Conservation (phyloP, 2,888 invertebrate species). For the Orchesellides sinensis region DNA sequence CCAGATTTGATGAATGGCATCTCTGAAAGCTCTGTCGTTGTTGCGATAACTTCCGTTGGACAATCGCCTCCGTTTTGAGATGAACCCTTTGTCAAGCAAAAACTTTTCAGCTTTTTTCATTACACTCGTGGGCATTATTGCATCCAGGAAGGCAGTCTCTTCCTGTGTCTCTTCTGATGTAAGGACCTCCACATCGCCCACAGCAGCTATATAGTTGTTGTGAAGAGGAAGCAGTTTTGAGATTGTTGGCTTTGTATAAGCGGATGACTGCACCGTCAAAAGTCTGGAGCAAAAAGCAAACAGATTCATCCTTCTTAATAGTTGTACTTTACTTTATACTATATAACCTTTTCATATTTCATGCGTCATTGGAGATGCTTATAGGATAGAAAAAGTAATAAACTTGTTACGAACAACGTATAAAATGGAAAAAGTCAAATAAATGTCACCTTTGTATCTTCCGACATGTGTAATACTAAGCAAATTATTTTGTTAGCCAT, state of each 20-base stretch:
- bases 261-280: slow-evolving; percentile 82
- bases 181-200: slow-evolving; percentile 85
- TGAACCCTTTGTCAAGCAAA: slow-evolving; percentile 80
- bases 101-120: slow-evolving; percentile 85
- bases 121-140: slow-evolving; percentile 86
- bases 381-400: background rate
- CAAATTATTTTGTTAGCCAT: background rate
- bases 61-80: slow-evolving; percentile 57
- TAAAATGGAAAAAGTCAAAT: background rate
- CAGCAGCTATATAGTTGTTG: slow-evolving; percentile 91
- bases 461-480: too few species aligned
- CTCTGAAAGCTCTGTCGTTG: slow-evolving; percentile 78
- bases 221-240: slow-evolving; percentile 85
- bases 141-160: slow-evolving; percentile 88
- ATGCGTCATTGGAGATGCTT: background rate
- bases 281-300: slow-evolving; percentile 79
- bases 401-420: too few species aligned
- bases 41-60: slow-evolving; percentile 63
- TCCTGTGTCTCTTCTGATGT: slow-evolving; percentile 85
- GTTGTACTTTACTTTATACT: too few species aligned
- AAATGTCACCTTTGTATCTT: too few species aligned
- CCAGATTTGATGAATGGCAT: slow-evolving; percentile 77
- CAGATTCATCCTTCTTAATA: too few species aligned
- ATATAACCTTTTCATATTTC: background rate
- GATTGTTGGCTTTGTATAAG: slow-evolving; percentile 85